Conservation (phyloP, 2,888 invertebrate species). For the Diaphora mendica region DNA sequence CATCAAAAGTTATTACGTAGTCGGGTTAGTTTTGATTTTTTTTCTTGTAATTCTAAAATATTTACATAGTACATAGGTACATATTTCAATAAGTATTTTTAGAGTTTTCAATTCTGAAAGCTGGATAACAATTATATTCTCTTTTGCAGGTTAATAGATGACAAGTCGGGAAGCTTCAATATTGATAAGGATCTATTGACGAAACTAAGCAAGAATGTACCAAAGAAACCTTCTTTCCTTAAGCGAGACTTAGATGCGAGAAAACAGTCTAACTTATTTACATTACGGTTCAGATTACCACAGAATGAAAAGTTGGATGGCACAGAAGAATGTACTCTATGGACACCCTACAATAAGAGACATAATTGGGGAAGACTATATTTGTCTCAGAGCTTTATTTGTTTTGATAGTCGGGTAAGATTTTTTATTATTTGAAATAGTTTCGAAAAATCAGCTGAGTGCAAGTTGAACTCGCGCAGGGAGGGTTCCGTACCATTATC, state of each 20-base stretch:
- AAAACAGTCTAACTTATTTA: slow-evolving; percentile 96
- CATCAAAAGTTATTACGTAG: too few relatives aligned
- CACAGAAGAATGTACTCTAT: slow-evolving; percentile 95
- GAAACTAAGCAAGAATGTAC: slow-evolving; percentile 94
- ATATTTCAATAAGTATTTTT: too few relatives aligned
- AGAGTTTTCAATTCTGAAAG: background rate
- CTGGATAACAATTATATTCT: background rate
- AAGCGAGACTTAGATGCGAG: slow-evolving; percentile 98
- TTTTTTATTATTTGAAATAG: background rate
- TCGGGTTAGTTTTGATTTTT: too few relatives aligned
- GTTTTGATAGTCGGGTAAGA: slow-evolving; percentile 97
- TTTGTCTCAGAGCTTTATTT: slow-evolving; percentile 97
- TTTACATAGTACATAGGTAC: too few relatives aligned
- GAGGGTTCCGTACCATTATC: too few relatives aligned
- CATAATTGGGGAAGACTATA: slow-evolving; percentile 95
- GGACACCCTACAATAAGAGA: slow-evolving; percentile 98
- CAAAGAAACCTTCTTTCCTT: slow-evolving; percentile 95
- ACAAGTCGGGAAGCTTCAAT: slow-evolving; percentile 94
- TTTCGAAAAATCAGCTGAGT: too few relatives aligned
- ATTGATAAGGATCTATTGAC: slow-evolving; percentile 94
- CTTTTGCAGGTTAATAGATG: slow-evolving; percentile 92
- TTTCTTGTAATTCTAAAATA: too few relatives aligned
- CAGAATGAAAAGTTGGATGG: slow-evolving; percentile 97
- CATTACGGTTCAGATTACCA: slow-evolving; percentile 94
- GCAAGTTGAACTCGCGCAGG: too few relatives aligned